phyloP scores from a whole-genome alignment of 2,113 vertebrate species.

The Erythrocercus mccallii region DNA sequence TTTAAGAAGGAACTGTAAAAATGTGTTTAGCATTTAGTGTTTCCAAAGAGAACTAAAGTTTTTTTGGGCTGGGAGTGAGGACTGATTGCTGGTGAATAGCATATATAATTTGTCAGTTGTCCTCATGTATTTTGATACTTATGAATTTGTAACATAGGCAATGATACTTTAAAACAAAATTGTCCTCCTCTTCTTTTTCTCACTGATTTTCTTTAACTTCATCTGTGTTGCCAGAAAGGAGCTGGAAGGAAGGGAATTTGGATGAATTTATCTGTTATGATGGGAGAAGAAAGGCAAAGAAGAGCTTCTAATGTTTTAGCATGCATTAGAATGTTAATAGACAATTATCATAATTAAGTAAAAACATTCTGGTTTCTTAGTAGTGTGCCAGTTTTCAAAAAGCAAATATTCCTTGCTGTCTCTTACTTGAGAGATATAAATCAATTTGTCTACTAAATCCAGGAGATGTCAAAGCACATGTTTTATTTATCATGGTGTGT shows the following conservation, averaged over 20 bases:
- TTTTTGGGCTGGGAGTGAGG: background rate
- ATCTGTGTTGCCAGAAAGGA: conserved; percentile 29
- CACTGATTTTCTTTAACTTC: conserved; percentile 13
- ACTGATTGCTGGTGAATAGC: background rate
- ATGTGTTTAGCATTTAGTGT: background rate
- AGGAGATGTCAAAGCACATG: background rate
- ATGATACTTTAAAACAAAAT: conserved; percentile 1
- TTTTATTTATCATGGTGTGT: background rate
- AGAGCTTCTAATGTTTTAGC: background rate
- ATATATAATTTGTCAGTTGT: background rate
- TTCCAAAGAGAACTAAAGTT: background rate
- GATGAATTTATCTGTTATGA: conserved; percentile 11
- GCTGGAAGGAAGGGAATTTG: background rate
- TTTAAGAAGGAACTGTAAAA: background rate
- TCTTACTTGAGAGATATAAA: background rate
- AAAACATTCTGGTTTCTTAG: background rate
- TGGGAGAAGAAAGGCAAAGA: background rate
- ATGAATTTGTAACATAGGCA: background rate
- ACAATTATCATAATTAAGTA: background rate
- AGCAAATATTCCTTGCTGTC: background rate
- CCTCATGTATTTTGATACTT: conserved; percentile 43
- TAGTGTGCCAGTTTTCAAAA: background rate
- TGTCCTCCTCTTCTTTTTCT: conserved; percentile 33
- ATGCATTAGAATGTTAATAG: conserved; percentile 8
- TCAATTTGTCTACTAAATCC: background rate